Percentiles rank a stretch among this genome's conserved stretches.
These are phyloP conservation scores for Trematocara unimaculatum DNA, from an alignment of 2,113 vertebrate genomes.

Conservation along the genomic window DNA sequence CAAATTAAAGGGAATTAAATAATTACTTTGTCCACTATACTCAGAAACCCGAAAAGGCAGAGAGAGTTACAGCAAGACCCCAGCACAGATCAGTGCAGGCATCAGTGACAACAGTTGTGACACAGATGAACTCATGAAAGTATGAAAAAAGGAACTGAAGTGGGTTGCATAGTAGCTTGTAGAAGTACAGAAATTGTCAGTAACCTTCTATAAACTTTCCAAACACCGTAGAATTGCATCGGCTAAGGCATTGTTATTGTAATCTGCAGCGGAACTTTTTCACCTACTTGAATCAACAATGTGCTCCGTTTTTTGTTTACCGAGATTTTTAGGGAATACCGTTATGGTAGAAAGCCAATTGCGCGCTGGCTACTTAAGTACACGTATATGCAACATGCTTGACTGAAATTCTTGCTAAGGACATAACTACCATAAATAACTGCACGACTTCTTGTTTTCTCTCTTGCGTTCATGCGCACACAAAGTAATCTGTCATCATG, in stretches of 20 bases:
- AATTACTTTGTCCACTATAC: background rate
- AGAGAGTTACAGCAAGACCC: background rate
- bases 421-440: background rate
- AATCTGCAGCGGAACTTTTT: background rate
- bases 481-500: slow-evolving; percentile 5
- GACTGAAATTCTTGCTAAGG: background rate
- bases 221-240: background rate
- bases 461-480: background rate
- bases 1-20: background rate
- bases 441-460: background rate
- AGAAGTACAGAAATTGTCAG: background rate
- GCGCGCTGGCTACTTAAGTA: background rate
- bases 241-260: background rate
- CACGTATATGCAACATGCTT: background rate
- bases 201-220: background rate
- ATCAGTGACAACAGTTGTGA: background rate
- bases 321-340: background rate
- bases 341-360: background rate
- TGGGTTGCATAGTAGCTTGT: background rate
- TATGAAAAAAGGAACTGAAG: background rate
- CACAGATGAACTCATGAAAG: background rate
- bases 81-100: background rate
- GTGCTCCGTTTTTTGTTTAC: background rate
- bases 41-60: background rate
- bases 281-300: background rate